A percentile compares a stretch with the other conserved stretches of the same genome.
phyloP scores from a whole-genome alignment of 2,113 vertebrate species.

The Quiscalus mexicanus region DNA sequence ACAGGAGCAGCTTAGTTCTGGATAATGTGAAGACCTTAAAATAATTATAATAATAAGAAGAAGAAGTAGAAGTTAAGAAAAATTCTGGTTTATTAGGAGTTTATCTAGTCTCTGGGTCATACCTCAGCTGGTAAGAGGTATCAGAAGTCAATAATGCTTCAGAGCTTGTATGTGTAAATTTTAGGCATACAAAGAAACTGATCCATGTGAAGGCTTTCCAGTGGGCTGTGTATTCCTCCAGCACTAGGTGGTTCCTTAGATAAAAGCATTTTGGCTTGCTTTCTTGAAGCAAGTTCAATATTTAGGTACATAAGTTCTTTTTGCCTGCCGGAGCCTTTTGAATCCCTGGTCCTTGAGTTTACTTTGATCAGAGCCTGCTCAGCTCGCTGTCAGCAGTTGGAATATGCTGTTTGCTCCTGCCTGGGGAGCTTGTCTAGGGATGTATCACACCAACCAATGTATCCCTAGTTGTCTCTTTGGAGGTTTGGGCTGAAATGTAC shows the following conservation, averaged over 20 bases:
- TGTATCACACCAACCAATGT: fast-evolving
- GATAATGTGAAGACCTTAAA: background rate
- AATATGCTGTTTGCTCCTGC: background rate
- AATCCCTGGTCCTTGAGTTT: background rate
- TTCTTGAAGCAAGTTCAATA: background rate
- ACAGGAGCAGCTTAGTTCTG: background rate
- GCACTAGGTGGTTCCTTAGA: background rate
- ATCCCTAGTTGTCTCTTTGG: background rate
- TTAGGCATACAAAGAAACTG: background rate
- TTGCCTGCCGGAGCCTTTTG: background rate
- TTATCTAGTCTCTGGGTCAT: background rate
- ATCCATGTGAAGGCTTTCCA: background rate
- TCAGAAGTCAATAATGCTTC: background rate
- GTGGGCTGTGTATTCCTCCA: background rate
- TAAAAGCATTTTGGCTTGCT: background rate
- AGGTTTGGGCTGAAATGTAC: background rate
- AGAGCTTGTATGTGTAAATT: background rate
- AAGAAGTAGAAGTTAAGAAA: background rate
- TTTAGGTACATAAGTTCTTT: background rate
- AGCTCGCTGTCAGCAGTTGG: background rate
- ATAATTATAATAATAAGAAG: no score
- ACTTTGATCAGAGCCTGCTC: background rate
- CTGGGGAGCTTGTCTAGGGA: background rate
- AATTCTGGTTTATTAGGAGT: background rate
- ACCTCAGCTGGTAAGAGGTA: background rate